Evolutionary conservation across 2,888 invertebrate species (phyloP), one percentile per base, ranked within the genome.

Genomic region (Pseudococcus longispinus): DNA sequence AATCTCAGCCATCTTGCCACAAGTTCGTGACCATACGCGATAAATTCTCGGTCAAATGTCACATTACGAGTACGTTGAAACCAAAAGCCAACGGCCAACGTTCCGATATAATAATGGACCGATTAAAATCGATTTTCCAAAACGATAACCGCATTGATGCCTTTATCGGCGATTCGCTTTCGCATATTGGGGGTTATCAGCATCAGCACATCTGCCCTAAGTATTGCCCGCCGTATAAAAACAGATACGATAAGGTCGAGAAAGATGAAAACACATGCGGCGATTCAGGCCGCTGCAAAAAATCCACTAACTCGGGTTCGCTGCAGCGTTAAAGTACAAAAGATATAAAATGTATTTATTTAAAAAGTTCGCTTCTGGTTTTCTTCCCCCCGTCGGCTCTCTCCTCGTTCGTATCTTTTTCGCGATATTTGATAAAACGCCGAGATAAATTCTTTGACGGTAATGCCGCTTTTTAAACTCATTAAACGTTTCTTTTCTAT

Each of bases 401-500:
- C 26, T 82, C 23, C 23, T 82, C n/a, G n/a, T n/a, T n/a, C n/a
- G 37, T 6, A 4, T 37, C 37, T 37, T 55, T 44, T 74, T 46
- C 23, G 42, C 26, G 70, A 84, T 84, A 84, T 84, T 84, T 26
- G 84, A 84, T 84, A 51, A 84, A 55, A 55, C 32, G 60, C 55
- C 32, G 32, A 70, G 86, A 86, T 86, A 86, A 86, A 86, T 84
- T 86, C 86, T 55, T 86, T 77, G 74, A 74, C 44, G 29, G 26
- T 46, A 80, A 51, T 51, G 86, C 86, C 86, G 86, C 86, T 80
- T 44, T 37, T 86, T 86, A 86, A 86, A 86, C 86, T 86, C 86
- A 86, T 86, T 86, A 86, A 77, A 86, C 32, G 77, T 86, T 86
- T 55, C 51, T 86, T 86, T 46, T 15, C 86, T 86, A 51, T 80